phyloP scores from a whole-genome alignment of 2,113 vertebrate genomes.

The Barbus barbus region DNA sequence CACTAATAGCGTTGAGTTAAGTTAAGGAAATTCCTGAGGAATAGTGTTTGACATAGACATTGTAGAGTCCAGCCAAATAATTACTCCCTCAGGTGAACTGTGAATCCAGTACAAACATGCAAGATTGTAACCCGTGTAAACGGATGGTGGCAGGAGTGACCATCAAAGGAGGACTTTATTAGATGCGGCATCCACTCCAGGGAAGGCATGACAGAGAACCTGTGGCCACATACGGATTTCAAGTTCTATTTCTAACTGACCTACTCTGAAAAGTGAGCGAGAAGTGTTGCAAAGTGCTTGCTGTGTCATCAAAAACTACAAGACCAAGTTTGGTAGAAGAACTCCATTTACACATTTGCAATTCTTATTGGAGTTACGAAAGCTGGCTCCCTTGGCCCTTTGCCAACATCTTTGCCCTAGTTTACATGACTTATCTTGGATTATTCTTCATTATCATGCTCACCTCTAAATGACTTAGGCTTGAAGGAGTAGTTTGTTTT shows the following conservation, averaged over 20 bases:
- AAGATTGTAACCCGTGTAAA: constrained; percentile 30
- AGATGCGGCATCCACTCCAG: constrained; percentile 41
- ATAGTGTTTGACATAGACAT: constrained; percentile 51
- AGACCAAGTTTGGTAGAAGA: not conserved
- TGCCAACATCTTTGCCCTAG: constrained; percentile 13
- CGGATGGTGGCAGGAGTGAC: constrained; percentile 35
- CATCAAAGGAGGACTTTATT: constrained; percentile 46
- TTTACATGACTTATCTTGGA: constrained; percentile 2
- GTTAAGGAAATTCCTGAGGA: constrained; percentile 52
- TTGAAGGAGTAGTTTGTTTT: not conserved
- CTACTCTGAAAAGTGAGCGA: constrained; percentile 3
- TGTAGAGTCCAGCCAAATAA: constrained; percentile 55
- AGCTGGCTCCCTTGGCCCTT: not conserved
- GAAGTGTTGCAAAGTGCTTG: not conserved
- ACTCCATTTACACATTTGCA: constrained; percentile 22
- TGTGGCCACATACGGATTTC: constrained; percentile 31
- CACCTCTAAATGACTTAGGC: constrained; percentile 13
- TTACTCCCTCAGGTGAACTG: constrained; percentile 48
- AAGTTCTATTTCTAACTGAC: constrained; percentile 29
- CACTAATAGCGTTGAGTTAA: constrained; percentile 51
- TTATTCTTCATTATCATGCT: constrained; percentile 6
- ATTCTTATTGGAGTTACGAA: constrained; percentile 5
- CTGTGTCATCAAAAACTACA: not conserved
- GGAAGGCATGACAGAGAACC: constrained; percentile 27
- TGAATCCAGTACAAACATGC: constrained; percentile 42